Conservation (phyloP, 2,888 invertebrate genomes). For the Trachelus troglodyta region DNA sequence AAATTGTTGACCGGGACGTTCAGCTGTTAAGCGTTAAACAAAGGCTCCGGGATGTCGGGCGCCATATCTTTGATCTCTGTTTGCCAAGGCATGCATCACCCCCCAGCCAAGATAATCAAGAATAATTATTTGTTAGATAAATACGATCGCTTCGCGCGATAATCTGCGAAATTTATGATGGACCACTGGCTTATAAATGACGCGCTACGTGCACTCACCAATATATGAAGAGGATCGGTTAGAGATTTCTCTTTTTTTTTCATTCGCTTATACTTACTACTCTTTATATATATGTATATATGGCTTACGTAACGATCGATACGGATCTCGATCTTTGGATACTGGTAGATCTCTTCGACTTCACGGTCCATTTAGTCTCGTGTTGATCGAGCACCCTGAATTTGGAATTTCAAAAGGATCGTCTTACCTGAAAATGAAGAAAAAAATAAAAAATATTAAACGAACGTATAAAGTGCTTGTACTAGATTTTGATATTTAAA, state of each 20-base stretch:
- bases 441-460: background rate
- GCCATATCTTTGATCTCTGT: constrained; percentile 60
- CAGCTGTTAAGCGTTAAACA: constrained; percentile 43
- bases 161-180: constrained; percentile 51
- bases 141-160: constrained; percentile 57
- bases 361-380: background rate
- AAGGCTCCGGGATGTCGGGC: constrained; percentile 52
- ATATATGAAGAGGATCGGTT: background rate
- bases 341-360: background rate
- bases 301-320: background rate
- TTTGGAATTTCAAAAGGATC: background rate
- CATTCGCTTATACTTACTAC: background rate
- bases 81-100: constrained; percentile 56
- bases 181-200: constrained; percentile 52
- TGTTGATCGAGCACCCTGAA: background rate
- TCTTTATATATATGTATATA: background rate
- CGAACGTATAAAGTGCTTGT: no score
- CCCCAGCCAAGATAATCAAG: constrained; percentile 53
- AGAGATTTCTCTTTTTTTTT: background rate
- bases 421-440: background rate
- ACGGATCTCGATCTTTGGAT: background rate
- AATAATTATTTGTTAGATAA: constrained; percentile 65
- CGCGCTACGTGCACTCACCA: constrained; percentile 21
- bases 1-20: constrained; percentile 54
- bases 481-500: background rate